phyloP scores from a whole-genome alignment of 1,140 invertebrate genomes.

The Drosophila navojoa region DNA sequence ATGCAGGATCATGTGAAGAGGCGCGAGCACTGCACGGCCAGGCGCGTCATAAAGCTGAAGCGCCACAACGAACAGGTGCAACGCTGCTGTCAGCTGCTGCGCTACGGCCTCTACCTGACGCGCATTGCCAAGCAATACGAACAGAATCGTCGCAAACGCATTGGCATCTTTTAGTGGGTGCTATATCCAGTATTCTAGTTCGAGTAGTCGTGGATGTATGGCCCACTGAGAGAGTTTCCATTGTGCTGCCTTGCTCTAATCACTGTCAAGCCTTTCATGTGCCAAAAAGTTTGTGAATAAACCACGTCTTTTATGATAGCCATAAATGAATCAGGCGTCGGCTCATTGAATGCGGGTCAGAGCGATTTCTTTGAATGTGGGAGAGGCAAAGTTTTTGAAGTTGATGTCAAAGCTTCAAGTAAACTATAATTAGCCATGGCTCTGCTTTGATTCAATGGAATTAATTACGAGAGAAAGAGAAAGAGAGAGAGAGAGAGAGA shows the following conservation, averaged over 20 bases:
- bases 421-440: conserved; percentile 31
- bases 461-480: too few relatives aligned
- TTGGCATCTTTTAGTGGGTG: conserved; percentile 25
- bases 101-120: conserved; percentile 35
- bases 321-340: conserved; percentile 1
- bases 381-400: conserved; percentile 17
- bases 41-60: conserved; percentile 9
- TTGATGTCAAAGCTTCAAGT: conserved; percentile 29
- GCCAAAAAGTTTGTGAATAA: conserved; percentile 37
- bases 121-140: conserved; percentile 27
- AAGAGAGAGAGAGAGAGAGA: too few relatives aligned
- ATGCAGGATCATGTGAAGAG: conserved; percentile 45
- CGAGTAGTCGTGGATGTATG: neutral
- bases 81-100: conserved; percentile 19
- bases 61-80: conserved; percentile 34
- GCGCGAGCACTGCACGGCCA: neutral
- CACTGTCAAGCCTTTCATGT: conserved; percentile 15
- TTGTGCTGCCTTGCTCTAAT: neutral
- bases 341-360: conserved; percentile 29
- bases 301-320: conserved; percentile 12
- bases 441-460: conserved; percentile 3
- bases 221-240: neutral
- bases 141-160: conserved; percentile 19
- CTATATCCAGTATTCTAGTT: neutral
- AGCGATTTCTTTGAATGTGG: conserved; percentile 10